A percentile compares a stretch with the other conserved stretches of the same genome.
Evolutionary conservation across 2,888 invertebrate species (phyloP).

Genomic region (Melinopterus prodromus): DNA sequence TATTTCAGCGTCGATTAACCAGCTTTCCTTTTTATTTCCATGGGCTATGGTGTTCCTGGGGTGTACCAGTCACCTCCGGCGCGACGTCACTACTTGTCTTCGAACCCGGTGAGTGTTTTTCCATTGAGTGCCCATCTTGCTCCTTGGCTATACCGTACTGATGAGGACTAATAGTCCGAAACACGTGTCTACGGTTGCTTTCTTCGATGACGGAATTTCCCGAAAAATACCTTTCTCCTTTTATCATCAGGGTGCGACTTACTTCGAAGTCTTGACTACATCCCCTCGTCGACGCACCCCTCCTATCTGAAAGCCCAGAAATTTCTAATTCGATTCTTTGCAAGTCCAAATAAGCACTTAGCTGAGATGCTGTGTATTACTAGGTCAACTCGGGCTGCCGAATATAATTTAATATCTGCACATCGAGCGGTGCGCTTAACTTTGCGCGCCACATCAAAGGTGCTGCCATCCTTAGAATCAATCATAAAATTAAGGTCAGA

Average conservation of each 20-base stretch:
- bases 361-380: conserved; percentile 4
- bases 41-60: too few relatives aligned
- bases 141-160: too few relatives aligned
- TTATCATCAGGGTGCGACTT: background rate
- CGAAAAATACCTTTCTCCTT: too few relatives aligned
- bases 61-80: too few relatives aligned
- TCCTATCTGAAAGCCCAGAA: background rate
- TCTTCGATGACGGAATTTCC: too few relatives aligned
- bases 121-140: too few relatives aligned
- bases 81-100: too few relatives aligned
- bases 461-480: background rate
- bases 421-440: background rate
- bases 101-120: too few relatives aligned
- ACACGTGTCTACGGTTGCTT: too few relatives aligned
- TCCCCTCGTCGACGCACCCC: background rate
- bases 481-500: background rate
- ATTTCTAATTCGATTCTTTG: background rate
- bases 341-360: conserved; percentile 4
- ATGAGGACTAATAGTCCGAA: too few relatives aligned
- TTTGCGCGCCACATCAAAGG: background rate
- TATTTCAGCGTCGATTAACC: too few relatives aligned
- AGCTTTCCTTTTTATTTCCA: too few relatives aligned
- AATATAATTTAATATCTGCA: background rate
- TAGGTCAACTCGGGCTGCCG: conserved; percentile 4
- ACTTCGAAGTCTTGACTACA: background rate